Base-by-base conservation (phyloP, 1,140 invertebrate genomes). In the Drosophila repletoides region DNA sequence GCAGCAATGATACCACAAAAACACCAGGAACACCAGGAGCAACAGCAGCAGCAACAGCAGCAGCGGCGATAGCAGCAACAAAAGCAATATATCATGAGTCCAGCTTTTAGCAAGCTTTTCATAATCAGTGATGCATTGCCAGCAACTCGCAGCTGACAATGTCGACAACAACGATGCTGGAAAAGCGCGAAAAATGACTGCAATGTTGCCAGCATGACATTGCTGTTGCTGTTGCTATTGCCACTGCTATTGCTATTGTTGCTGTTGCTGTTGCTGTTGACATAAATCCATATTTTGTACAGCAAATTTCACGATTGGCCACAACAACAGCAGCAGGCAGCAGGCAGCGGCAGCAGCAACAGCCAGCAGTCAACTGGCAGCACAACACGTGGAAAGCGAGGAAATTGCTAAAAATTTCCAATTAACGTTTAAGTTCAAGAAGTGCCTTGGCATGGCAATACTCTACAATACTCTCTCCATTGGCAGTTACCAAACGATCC, bases 81-180 rank as follows among this genome's bases (percentile, higher is more conserved):
- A 79, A 66, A 64, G 79, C 80, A 79, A 86, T 84, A 84, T 86
- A 83, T 84, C 80, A 86, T 45, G 59, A 68, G 80, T 84, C 80
- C 80, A 84, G 80, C 80, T 84, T 84, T 84, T 86, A 84, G 80
- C 80, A 67, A 84, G 80, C 80, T 84, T 84, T 84, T 84, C 80
- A 84, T 86, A 84, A 84, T 86, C 75, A 84, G 80, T 84, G 80
- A 86, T 84, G 80, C 80, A 84, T 84, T 86, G 80, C 80, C 66
- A 84, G 60, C 80, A 86, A 75, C 61, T 60, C 61, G 55, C 69
- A 72, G 69, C 63, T 67, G 49, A 65, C 70, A 73, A 55, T 69
- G 67, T 63, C 66, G 53, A 86, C 43, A 49, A 43, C 38, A 48
- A 22, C 46, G 48, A 36, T 41, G 58, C 46, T 36, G 45, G 29